These are phyloP conservation scores for Macrostomum cliftonense DNA, from an alignment of 2,888 invertebrate genomes.

Conservation along the genomic window DNA sequence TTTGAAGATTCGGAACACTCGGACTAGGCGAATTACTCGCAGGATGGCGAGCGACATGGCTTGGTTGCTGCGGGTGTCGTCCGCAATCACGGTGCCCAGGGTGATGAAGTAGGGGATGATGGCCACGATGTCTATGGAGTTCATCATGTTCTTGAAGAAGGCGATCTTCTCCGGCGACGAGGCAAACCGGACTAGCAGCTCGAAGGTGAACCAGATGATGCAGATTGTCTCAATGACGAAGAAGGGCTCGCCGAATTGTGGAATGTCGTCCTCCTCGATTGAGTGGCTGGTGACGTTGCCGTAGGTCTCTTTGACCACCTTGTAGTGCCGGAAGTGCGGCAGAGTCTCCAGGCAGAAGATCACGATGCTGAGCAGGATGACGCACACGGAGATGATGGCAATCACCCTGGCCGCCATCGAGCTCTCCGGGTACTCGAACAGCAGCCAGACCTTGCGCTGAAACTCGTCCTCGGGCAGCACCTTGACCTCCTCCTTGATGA, in stretches of 20 bases:
- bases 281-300: slow-evolving; percentile 2
- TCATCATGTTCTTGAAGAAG: slow-evolving; percentile 99
- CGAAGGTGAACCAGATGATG: slow-evolving; percentile 96
- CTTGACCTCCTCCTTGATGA: slow-evolving; percentile 95
- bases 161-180: slow-evolving; percentile 95
- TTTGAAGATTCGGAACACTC: slow-evolving; percentile 99
- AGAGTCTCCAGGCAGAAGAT: slow-evolving; percentile 98
- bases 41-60: slow-evolving; percentile 63
- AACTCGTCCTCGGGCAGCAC: slow-evolving; percentile 88
- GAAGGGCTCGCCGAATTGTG: slow-evolving; percentile 46
- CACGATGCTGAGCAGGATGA: slow-evolving; percentile 92
- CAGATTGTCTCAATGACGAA: slow-evolving; percentile 97
- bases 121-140: slow-evolving; percentile 93
- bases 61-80: slow-evolving; percentile 19
- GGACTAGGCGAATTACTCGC: slow-evolving; percentile 87
- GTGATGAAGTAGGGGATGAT: slow-evolving; percentile 99
- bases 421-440: slow-evolving; percentile 98
- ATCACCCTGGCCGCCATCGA: slow-evolving; percentile 93
- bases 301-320: slow-evolving; percentile 33
- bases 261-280: slow-evolving; percentile 12
- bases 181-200: slow-evolving; percentile 82
- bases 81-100: slow-evolving; percentile 82
- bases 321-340: slow-evolving; percentile 96
- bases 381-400: slow-evolving; percentile 95
- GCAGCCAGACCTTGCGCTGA: slow-evolving; percentile 90